Base-by-base conservation (phyloP, 1,140 invertebrate species). In the Calliphora vicina region DNA sequence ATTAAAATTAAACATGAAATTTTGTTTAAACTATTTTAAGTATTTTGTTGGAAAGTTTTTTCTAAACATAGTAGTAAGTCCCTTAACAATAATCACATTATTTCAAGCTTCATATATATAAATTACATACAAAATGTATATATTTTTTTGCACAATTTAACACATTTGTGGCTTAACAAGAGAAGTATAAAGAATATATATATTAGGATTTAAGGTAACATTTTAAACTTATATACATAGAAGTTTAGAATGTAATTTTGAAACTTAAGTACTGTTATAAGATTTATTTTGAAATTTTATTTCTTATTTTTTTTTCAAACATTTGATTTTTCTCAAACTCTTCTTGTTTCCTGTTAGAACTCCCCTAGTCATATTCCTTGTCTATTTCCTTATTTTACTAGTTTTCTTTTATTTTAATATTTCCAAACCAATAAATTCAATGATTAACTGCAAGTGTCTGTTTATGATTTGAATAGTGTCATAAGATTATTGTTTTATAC, bases 401-500 rank as follows among this genome's bases (percentile, higher is more conserved):
- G 15, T 57, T 57, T 67, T 23, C 9, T 25, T 67, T 25, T 23
- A 10, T 67, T 25, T 67, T 67, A 23, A 17, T 57, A 57, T 57
- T 57, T 57, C 50, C 61, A 67, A 67, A 67, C 61, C 61, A 67
- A 67, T 67, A 67, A 67, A 78, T 43, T 42, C 35, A 23, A 43
- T 78, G 74, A 78, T 78, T 78, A 78, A 78, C 74, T 78, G 74
- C 74, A 78, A 78, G n/a, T 78, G 74, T 78, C 74, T 78, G 74
- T 78, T 78, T 13, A 78, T 20, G 74, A 78, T 43, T 78, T 67
- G 61, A 67, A 67, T 67, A 23, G 61, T 67, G 61, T 67, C 61
- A 67, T 23, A 67, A 67, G 61, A 67, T 67, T 67, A 67, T 67
- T 67, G 61, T 67, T 67, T 6, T 25, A 23, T 23, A 67, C 57